Base-by-base conservation (phyloP, 2,888 invertebrate species). In the Acrobasis suavella region DNA sequence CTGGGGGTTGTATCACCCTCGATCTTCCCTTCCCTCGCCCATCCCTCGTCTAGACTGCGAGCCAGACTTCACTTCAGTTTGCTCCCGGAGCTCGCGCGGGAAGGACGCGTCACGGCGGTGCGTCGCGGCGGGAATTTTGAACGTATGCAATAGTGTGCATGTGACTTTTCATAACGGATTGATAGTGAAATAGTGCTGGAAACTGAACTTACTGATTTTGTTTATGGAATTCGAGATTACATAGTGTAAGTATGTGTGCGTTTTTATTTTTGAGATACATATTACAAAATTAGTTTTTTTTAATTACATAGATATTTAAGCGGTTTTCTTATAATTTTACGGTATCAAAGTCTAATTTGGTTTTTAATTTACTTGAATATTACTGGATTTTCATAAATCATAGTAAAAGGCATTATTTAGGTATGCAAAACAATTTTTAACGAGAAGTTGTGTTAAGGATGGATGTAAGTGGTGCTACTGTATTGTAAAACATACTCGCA, bases 31-130 rank as follows among this genome's bases (percentile, higher is more conserved):
- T 64, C 71, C 72, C 63, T 71, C 71, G 68, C 68, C 69, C 74
- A 75, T 74, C 77, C 82, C 82, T 81, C 81, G 90, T 89, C 89
- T 90, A 89, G 90, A 89, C 90, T 79, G 72, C 67, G 73, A 72
- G 69, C 72, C 80, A 78, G 79, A 78, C 78, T 72, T 70, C 67
- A 68, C 76, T 79, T 77, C 32, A 91, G 91, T 90, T 80, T 78
- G 71, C 77, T 75, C 75, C 72, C 68, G 77, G 70, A 81, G 66
- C 68, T 75, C 71, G 80, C 9, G 54, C 67, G 76, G 77, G 77
- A 64, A 79, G 81, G 81, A 55, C 55, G 69, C 77, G 86, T 82
- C n/a, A 61, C 70, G 63, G 69, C 52, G 10, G 58, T 50, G 32
- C 59, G 67, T 68, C 75, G 10, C 78, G 82, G 84, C 88, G 90